Conservation (phyloP, 2,888 invertebrate genomes). For the Tenthredo livida region DNA sequence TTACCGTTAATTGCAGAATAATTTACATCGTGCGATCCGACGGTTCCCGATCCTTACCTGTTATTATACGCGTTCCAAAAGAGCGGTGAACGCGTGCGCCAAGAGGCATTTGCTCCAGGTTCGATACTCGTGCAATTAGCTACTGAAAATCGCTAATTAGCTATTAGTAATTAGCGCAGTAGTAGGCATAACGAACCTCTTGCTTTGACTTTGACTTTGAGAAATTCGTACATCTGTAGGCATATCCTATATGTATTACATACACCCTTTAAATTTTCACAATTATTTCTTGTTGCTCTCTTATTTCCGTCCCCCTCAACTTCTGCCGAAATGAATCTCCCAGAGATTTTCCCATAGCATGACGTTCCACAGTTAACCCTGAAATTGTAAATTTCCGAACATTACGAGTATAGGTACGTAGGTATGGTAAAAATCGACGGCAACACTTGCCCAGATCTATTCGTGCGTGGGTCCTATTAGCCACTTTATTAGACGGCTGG, state of each 20-base stretch:
- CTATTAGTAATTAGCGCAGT: slow-evolving; percentile 30
- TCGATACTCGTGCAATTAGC: slow-evolving; percentile 40
- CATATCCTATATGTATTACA: background rate
- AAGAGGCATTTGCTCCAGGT: background rate
- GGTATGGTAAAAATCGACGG: background rate
- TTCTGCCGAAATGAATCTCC: background rate
- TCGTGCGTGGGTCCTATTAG: slow-evolving; percentile 63
- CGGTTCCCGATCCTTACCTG: slow-evolving; percentile 44
- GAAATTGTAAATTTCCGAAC: background rate
- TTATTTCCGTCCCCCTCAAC: background rate
- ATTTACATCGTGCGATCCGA: slow-evolving; percentile 42
- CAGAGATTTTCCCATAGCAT: background rate
- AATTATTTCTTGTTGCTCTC: background rate
- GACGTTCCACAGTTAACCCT: slow-evolving; percentile 30
- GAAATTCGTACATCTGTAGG: background rate
- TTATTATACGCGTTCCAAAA: slow-evolving; percentile 45
- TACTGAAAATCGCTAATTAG: slow-evolving; percentile 42
- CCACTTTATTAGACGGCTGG: slow-evolving; percentile 64
- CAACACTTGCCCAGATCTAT: slow-evolving; percentile 34
- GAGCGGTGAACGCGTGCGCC: slow-evolving; percentile 23
- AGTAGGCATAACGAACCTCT: background rate
- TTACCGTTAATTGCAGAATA: slow-evolving; percentile 53
- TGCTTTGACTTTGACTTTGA: slow-evolving; percentile 16
- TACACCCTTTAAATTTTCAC: background rate
- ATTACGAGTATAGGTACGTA: background rate